Evolutionary conservation across 1,140 invertebrate species (phyloP), one percentile per base, ranked within the genome.

Genomic region (Hydropsyche tenuis): DNA sequence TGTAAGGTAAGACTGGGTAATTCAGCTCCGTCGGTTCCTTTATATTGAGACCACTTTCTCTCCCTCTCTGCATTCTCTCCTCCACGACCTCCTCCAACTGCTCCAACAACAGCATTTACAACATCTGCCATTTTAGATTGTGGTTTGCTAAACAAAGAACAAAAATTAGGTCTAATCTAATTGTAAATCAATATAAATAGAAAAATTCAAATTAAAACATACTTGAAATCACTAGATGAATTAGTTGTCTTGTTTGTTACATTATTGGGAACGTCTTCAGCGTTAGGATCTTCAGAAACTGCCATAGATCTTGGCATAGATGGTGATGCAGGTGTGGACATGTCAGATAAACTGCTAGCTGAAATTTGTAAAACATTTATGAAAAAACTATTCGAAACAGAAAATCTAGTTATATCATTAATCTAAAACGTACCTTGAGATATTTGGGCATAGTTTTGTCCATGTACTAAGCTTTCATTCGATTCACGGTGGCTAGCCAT

Each of bases 261-360:
- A 75, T 64, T 60, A 48, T 72, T 73, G 22, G 78, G 72, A 11
- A 70, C 60, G 48, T 78, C 73, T 20, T 81, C 80, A 25, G 85
- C 81, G 56, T 81, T 81, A 7, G 86, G 84, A 69, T 84, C 82
- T 0, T 78, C 79, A 30, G 83, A 91, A 79, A 89, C 89, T 27
- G 73, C 75, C 73, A 78, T 7, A 12, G 73, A 73, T 81, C 86
- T 81, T 85, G 85, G 82, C 30, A 86, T 81, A 1, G 81, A 79
- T 11, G 87, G 87, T 69, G 86, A 88, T 0, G 82, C 82, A 1
- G 87, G 86, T 63, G 86, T 84, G 0, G 89, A 90, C 72, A 90
- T 81, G 76, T 91, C 90, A 20, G 89, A 90, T 48, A 85, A 81
- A 78, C 90, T 91, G 78, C 90, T 92, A 0, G 88, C 90, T 91